Conservation (phyloP, 1,140 invertebrate species). For the Olivierus martensii region DNA sequence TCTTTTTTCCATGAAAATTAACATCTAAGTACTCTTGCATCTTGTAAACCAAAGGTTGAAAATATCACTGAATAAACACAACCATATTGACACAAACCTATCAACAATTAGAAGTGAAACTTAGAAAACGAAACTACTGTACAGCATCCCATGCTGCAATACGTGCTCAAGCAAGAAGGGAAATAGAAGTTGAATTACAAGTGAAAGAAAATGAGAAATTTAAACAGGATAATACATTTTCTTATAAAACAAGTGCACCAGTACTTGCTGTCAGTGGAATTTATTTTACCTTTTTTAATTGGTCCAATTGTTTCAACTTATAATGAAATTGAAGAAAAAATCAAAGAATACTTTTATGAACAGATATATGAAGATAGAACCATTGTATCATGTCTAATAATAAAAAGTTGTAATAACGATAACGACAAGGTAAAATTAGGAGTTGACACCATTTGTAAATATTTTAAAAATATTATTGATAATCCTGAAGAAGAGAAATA, state of each 20-base stretch:
- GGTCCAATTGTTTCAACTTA: slow-evolving; percentile 61
- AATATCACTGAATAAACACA: no score
- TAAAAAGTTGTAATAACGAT: slow-evolving; percentile 13
- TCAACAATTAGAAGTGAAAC: no score
- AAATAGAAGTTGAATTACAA: no score
- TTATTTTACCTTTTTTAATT: slow-evolving; percentile 63
- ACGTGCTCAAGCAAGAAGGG: no score
- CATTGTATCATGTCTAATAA: slow-evolving; percentile 60
- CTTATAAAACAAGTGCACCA: slow-evolving; percentile 20
- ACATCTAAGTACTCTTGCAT: no score
- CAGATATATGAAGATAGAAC: slow-evolving; percentile 60
- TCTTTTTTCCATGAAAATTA: no score
- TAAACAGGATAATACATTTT: no score
- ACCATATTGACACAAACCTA: no score
- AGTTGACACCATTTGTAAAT: slow-evolving; percentile 72
- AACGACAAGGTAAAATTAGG: slow-evolving; percentile 34
- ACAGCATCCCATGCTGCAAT: no score
- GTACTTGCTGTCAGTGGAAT: slow-evolving; percentile 49
- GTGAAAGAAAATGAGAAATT: no score
- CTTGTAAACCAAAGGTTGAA: no score
- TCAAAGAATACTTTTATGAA: slow-evolving; percentile 67
- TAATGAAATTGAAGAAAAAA: slow-evolving; percentile 67
- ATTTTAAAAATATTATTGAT: slow-evolving; percentile 76
- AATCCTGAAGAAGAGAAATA: slow-evolving; percentile 79
- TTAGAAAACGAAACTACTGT: no score